Evolutionary conservation across 2,113 vertebrate species (phyloP), one percentile per base, ranked within the genome.

Genomic region (Lipophrys pholis): DNA sequence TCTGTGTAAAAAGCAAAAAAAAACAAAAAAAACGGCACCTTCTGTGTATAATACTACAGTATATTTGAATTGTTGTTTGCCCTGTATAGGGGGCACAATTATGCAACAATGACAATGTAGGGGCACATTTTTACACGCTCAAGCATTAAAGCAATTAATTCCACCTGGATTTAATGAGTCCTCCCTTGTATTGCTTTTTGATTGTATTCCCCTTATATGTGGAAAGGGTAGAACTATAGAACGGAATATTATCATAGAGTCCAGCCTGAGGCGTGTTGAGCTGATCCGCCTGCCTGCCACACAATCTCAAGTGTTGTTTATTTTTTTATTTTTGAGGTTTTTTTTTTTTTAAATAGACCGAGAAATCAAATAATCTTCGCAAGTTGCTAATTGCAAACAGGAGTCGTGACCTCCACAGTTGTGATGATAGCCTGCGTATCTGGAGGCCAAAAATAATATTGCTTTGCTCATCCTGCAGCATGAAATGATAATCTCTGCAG

Each of bases 361-460:
- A 46, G 40, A 45, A 58, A 40, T 14, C 62, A 7, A 36, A 52
- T 66, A 52, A 48, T 61, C 2, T 48, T 11, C 5, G 35, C 3
- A 54, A 16, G 8, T 12, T 11, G 43, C 15, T 40, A 40, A 11
- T 12, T 8, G 53, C 58, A 68, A 58, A 68, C 46, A 62, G 10
- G n/a, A 48, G 14, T 55, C 73, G 12, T 68, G 39, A 57, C 62
- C 46, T 61, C 40, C 10, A 15, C 52, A 21, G 56, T 73, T 54
- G 52, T 45, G 46, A 66, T 48, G 16, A 54, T 40, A 30, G 39
- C 42, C 40, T 17, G 1, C 1, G 14, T 51, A 41, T 56, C 59
- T 76, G 64, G 50, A 53, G 75, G 62, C 42, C 21, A 30, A 2
- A 4, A 56, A 57, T 50, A 74, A 45, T 40, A 35, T 53, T 61